phyloP scores from a whole-genome alignment of 2,888 invertebrate species.

The Melinopterus prodromus region DNA sequence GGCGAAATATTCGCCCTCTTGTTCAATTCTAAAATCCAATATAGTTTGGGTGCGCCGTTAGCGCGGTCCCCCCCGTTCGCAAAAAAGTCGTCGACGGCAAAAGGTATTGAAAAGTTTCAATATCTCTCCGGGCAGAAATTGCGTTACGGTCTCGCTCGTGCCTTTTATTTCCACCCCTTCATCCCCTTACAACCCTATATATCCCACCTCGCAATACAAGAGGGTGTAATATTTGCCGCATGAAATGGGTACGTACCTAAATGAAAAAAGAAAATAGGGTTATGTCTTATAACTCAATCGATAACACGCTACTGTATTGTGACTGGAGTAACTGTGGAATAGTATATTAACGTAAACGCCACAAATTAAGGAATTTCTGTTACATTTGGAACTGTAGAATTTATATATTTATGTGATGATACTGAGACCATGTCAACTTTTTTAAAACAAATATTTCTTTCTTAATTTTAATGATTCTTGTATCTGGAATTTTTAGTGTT shows the following conservation, averaged over 20 bases:
- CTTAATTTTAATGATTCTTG: too few species aligned
- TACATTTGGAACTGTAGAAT: too few species aligned
- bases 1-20: neutral
- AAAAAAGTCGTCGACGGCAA: neutral
- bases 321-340: too few species aligned
- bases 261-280: too few species aligned
- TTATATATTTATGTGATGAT: too few species aligned
- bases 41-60: neutral
- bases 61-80: neutral
- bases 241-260: neutral
- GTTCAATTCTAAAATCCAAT: neutral
- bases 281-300: too few species aligned
- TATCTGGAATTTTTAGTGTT: too few species aligned
- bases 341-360: too few species aligned
- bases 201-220: neutral
- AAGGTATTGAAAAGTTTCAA: constrained; percentile 4
- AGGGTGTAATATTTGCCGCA: neutral
- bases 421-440: too few species aligned
- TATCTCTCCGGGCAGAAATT: constrained; percentile 4
- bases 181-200: neutral
- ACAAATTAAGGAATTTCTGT: too few species aligned
- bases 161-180: neutral
- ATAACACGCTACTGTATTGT: too few species aligned
- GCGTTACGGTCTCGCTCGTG: neutral
- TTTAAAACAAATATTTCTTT: too few species aligned